Conservation (phyloP, 2,888 invertebrate genomes). For the Apamea epomidion region DNA sequence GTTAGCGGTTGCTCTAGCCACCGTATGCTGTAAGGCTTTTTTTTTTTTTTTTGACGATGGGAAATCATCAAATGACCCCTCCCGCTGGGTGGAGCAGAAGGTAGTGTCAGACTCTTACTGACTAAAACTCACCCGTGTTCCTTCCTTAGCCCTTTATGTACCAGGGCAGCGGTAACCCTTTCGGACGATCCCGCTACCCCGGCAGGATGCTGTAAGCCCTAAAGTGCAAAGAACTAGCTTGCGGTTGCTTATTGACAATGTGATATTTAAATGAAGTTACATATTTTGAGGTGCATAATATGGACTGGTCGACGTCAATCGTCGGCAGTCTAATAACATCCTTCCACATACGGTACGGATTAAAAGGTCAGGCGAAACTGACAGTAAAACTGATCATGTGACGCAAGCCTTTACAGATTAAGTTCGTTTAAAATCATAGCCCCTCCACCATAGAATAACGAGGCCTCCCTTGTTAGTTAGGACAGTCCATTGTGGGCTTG, state of each 20-base stretch:
- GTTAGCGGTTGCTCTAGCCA: background rate
- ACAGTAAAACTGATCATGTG: background rate
- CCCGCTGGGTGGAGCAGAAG: too few species aligned
- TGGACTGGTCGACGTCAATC: background rate
- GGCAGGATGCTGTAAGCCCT: background rate
- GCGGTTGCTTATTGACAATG: background rate
- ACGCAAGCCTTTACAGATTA: slow-evolving; percentile 16
- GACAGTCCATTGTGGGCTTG: slow-evolving; percentile 64
- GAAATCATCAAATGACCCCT: too few species aligned
- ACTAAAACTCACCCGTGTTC: too few species aligned
- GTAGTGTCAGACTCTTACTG: too few species aligned
- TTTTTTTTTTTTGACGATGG: too few species aligned
- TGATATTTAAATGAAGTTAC: background rate
- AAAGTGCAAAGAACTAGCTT: background rate
- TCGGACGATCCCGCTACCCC: too few species aligned
- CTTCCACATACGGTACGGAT: background rate
- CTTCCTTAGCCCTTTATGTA: too few species aligned
- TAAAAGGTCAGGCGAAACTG: background rate
- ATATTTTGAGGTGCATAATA: background rate
- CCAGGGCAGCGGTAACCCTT: too few species aligned
- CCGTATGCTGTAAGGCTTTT: background rate
- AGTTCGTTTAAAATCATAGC: slow-evolving; percentile 55
- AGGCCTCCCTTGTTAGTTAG: slow-evolving; percentile 67
- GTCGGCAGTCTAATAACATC: background rate
- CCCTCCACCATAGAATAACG: slow-evolving; percentile 64